Conservation (phyloP, 1,140 invertebrate genomes). For the Tetramorium alpestre region DNA sequence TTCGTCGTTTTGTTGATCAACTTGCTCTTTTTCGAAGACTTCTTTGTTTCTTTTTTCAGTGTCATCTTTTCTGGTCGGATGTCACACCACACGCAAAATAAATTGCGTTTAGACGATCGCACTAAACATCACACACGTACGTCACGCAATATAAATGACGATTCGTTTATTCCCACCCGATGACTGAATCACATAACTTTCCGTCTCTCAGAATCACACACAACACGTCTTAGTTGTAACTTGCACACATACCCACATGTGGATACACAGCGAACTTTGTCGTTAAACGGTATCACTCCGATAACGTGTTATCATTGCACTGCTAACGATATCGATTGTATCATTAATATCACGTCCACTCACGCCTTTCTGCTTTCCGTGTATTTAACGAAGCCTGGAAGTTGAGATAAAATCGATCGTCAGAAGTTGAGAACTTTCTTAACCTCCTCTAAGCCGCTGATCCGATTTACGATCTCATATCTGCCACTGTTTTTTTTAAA, state of each 20-base stretch:
- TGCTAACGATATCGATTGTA: conserved; percentile 39
- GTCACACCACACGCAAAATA: background rate
- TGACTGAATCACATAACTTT: conserved; percentile 8
- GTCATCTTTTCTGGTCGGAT: conserved; percentile 68
- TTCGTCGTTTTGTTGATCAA: conserved; percentile 54
- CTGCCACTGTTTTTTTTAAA: conserved; percentile 47
- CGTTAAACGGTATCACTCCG: conserved; percentile 28
- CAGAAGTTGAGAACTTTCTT: conserved; percentile 35
- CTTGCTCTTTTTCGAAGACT: conserved; percentile 66
- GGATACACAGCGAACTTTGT: conserved; percentile 12
- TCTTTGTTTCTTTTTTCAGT: conserved; percentile 74
- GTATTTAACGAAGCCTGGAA: conserved; percentile 11
- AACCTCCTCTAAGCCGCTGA: conserved; percentile 20
- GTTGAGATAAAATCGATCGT: conserved; percentile 44
- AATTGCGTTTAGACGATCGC: background rate
- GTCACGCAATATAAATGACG: background rate
- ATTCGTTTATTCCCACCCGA: background rate
- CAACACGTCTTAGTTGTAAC: background rate
- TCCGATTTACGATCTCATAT: conserved; percentile 38
- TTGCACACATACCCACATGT: background rate
- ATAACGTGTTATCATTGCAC: conserved; percentile 56
- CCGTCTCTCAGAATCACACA: background rate
- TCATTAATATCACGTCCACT: conserved; percentile 44
- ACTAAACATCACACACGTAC: background rate
- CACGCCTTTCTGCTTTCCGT: background rate